Percentiles rank a stretch among this genome's conserved stretches.
phyloP scores from a whole-genome alignment of 2,113 vertebrate species.

The Chloroceryle aenea region DNA sequence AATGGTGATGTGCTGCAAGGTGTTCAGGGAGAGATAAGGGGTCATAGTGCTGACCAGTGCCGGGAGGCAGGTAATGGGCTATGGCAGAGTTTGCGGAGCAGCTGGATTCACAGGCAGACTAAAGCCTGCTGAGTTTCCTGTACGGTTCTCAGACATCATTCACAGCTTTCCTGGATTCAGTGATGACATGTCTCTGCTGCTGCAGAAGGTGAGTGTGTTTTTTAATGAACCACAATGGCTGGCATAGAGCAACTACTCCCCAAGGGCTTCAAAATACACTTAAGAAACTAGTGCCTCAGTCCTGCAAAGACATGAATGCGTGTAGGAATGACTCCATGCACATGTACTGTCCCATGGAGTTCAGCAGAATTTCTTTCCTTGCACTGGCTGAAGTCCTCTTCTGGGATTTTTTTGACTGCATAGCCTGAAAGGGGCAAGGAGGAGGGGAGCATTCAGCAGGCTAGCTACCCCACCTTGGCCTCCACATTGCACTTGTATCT shows the following conservation, averaged over 20 bases:
- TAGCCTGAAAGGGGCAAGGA: background rate
- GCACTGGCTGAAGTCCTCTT: background rate
- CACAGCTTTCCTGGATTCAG: background rate
- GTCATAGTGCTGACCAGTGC: background rate
- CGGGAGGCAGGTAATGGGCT: background rate
- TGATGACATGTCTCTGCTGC: background rate
- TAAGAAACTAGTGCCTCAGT: background rate
- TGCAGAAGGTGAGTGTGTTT: background rate
- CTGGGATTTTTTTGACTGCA: background rate
- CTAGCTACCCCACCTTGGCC: too few species aligned
- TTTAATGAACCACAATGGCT: background rate
- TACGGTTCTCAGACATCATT: background rate
- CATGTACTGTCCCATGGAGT: background rate
- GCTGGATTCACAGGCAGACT: background rate
- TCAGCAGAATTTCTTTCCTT: background rate
- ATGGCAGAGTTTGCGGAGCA: background rate
- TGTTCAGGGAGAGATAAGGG: fast-evolving
- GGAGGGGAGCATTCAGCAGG: background rate
- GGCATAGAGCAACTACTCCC: background rate
- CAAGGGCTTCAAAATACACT: background rate
- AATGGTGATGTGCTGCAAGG: background rate
- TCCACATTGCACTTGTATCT: background rate
- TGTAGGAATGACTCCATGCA: background rate
- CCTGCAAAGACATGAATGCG: background rate
- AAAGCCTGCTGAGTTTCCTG: background rate